phyloP scores from a whole-genome alignment of 2,888 invertebrate genomes.

The Melanchra persicariae region DNA sequence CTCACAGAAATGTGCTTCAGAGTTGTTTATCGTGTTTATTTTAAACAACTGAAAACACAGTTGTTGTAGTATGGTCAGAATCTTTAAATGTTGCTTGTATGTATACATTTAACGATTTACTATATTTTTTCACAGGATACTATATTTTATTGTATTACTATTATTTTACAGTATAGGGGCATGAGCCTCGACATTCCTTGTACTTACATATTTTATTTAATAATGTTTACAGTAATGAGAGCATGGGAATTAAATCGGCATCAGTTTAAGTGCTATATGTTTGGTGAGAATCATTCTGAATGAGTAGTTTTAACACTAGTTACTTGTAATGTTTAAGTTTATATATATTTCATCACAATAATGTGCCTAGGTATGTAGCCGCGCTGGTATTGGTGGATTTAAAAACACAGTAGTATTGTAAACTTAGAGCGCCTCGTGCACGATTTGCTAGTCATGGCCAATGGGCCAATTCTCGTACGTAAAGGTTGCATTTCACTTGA shows the following conservation, averaged over 20 bases:
- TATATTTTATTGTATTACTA: slow-evolving; percentile 20
- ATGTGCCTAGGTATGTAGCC: not conserved
- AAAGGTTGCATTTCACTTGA: too few species aligned
- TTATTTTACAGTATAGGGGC: slow-evolving; percentile 14
- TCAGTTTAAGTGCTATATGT: slow-evolving; percentile 10
- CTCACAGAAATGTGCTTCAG: not conserved
- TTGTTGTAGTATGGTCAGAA: not conserved
- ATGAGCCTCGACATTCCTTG: slow-evolving; percentile 39
- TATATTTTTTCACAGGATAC: slow-evolving; percentile 1
- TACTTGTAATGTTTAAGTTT: not conserved
- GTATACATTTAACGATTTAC: not conserved
- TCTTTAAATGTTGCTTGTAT: slow-evolving; percentile 1
- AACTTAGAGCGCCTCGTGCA: not conserved
- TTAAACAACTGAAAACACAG: not conserved
- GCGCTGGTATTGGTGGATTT: not conserved
- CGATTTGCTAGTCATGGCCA: not conserved
- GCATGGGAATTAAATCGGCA: slow-evolving; percentile 14
- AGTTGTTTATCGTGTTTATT: not conserved
- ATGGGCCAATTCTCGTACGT: too few species aligned
- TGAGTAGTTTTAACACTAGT: slow-evolving; percentile 14
- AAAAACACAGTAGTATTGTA: not conserved
- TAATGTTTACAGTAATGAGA: slow-evolving; percentile 45
- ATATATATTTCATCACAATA: not conserved
- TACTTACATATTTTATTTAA: slow-evolving; percentile 56
- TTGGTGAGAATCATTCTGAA: slow-evolving; percentile 24